Base-by-base conservation (phyloP, 2,888 invertebrate species). In the Salpingus planirostris region DNA sequence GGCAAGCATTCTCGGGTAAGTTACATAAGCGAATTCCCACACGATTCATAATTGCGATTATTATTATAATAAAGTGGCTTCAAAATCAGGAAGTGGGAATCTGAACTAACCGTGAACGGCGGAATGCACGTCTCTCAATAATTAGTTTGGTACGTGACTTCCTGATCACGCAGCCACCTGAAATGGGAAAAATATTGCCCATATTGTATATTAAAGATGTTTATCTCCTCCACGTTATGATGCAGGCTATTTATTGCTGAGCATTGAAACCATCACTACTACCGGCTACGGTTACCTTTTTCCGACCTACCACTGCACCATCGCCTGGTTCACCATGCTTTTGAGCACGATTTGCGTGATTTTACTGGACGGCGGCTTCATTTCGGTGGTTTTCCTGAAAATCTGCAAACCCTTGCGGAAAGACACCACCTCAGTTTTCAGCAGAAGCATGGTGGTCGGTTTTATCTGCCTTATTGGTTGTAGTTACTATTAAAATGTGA, bases 401-500 rank as follows among this genome's bases (percentile, higher is more conserved):
- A 66, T 79, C 52, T 73, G 76, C 2, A 62, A 78, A 21, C 77
- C 78, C 2, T 25, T 22, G 13, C 32, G 45, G 33, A 33, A 47
- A 54, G 58, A 62, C 39, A 52, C 54, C 3, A 52, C 52, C 45
- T 59, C 54, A 28, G 48, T 44, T 7, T 90, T 88, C 62, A 87
- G 88, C 50, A 84, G 75, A 43, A 74, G 72, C 33, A 76, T 76
- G 5, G 69, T 76, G 43, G 77, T 78, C 52, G 65, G 70, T 63
- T 6, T 15, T 23, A 13, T 11, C 18, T 15, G 11, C 11, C 3
- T 8, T 10, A 13, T 13, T 29, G 14, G n/a, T 11, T 27, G 13
- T 32, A 15, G 15, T 5, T 12, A 15, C 3, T 28, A 28, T 21
- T n/a, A n/a, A n/a, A n/a, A n/a, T n/a, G n/a, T n/a, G n/a, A n/a